Evolutionary conservation across 2,797 vertebrate species (phyloP).

Genomic region (Columba guinea): DNA sequence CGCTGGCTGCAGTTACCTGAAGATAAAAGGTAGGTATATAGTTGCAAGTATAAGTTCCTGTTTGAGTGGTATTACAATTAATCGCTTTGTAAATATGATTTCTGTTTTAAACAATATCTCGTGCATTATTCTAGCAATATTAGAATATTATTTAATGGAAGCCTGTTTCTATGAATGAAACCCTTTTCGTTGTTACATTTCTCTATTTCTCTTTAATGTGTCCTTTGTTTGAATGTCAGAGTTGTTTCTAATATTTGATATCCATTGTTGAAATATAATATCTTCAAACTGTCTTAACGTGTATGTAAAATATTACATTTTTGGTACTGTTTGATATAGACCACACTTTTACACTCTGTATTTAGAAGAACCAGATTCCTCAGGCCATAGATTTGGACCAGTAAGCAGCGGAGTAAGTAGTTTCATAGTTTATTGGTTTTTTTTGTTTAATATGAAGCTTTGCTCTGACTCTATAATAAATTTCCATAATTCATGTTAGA

Average conservation of each 20-base stretch:
- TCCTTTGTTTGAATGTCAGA: background rate
- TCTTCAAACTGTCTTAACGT: constrained; percentile 71
- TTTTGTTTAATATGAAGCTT: background rate
- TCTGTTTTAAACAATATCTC: background rate
- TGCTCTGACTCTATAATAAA: background rate
- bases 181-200: background rate
- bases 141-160: background rate
- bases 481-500: background rate
- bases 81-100: background rate
- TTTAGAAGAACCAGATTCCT: constrained; percentile 95
- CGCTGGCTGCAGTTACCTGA: constrained; percentile 87
- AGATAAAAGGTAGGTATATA: constrained; percentile 80
- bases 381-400: constrained; percentile 90
- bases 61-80: background rate
- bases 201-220: background rate
- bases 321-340: constrained; percentile 89
- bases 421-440: constrained; percentile 51
- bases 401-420: constrained; percentile 89
- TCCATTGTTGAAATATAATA: constrained; percentile 68
- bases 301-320: constrained; percentile 83
- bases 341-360: constrained; percentile 97
- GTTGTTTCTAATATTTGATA: constrained; percentile 7
- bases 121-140: background rate
- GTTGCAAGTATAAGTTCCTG: background rate
- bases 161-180: background rate